phyloP scores from a whole-genome alignment of 2,113 vertebrate genomes.

The Notechis scutatus region DNA sequence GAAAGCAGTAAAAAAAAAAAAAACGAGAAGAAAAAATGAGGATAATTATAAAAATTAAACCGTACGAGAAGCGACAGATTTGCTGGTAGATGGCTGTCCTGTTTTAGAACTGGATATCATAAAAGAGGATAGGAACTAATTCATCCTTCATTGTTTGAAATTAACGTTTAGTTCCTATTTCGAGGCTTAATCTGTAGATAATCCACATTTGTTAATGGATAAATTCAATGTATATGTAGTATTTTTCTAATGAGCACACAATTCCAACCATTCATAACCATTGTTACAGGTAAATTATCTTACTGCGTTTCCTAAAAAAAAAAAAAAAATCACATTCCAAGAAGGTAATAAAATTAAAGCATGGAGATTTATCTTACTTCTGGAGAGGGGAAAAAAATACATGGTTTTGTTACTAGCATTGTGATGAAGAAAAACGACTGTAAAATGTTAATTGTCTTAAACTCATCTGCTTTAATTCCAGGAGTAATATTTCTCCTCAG shows the following conservation, averaged over 20 bases:
- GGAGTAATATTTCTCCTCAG: not conserved
- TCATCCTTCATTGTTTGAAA: not conserved
- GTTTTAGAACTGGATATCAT: not conserved
- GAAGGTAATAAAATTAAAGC: not conserved
- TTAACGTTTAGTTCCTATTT: not conserved
- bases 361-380: not conserved
- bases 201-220: not conserved
- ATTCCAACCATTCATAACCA: not conserved
- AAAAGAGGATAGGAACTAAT: not conserved
- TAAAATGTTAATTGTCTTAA: not conserved
- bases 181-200: not conserved
- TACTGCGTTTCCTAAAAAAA: not conserved
- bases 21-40: too few relatives aligned
- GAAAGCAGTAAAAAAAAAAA: not conserved
- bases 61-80: not conserved
- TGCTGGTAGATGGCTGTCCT: not conserved
- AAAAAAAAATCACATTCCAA: not conserved
- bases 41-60: not conserved
- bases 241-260: not conserved
- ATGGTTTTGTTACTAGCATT: not conserved
- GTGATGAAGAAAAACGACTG: not conserved
- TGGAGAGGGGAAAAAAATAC: not conserved
- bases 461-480: not conserved
- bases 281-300: not conserved
- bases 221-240: not conserved